A percentile compares a stretch with the other conserved stretches of the same genome.
phyloP scores from a whole-genome alignment of 2,797 vertebrate species.

The Notolepis coatsorum region DNA sequence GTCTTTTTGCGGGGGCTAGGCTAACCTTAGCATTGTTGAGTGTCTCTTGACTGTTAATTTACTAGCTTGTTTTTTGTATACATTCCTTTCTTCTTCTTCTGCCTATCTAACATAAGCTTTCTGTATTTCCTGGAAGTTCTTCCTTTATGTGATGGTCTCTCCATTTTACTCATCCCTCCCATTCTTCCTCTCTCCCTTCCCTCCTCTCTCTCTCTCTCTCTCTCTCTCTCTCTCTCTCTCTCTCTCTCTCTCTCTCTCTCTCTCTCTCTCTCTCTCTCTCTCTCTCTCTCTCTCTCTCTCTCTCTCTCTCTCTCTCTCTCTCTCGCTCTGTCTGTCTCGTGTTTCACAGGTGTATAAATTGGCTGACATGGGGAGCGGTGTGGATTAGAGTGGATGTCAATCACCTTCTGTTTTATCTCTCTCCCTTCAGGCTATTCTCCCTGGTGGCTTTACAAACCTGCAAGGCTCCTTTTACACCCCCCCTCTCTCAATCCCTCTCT shows the following conservation, averaged over 20 bases:
- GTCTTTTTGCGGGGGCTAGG: constrained; percentile 28
- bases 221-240: constrained; percentile 15
- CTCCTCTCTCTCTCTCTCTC: neutral
- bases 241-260: constrained; percentile 39
- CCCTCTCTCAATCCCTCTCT: constrained; percentile 17
- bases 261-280: constrained; percentile 6
- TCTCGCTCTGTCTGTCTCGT: constrained; percentile 34
- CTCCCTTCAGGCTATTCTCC: constrained; percentile 58
- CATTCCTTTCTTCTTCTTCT: constrained; percentile 17
- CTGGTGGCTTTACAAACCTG: constrained; percentile 58
- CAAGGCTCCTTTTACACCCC: constrained; percentile 55
- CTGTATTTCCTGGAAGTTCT: neutral
- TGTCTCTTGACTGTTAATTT: constrained; percentile 32
- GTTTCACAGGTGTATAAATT: constrained; percentile 67
- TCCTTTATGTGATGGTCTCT: neutral
- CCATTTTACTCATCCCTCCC: constrained; percentile 17
- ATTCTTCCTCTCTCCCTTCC: neutral
- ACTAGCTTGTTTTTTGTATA: constrained; percentile 35
- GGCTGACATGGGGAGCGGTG: constrained; percentile 66
- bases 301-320: constrained; percentile 7
- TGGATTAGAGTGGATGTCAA: constrained; percentile 75
- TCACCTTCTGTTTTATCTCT: constrained; percentile 69
- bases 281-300: constrained; percentile 12
- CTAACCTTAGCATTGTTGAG: constrained; percentile 17
- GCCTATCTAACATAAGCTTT: constrained; percentile 2